Evolutionary conservation across 92 coral and sea anemone species (phyloP), one percentile per base, ranked within the genome.

Genomic region (Siderastrea siderea): DNA sequence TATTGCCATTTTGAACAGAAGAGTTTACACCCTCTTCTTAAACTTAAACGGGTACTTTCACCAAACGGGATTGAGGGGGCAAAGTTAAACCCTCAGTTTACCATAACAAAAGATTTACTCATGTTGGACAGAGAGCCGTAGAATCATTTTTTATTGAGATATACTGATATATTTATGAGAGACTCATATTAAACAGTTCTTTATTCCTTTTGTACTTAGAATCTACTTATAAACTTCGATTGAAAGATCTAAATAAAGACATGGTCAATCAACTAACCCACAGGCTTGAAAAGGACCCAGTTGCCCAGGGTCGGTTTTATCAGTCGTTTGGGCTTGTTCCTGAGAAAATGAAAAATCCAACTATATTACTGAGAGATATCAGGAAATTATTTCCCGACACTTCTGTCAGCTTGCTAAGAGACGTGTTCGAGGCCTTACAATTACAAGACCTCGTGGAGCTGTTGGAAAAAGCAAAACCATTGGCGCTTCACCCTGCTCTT

Each of bases 401-500:
- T 65, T 45, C 84, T 17, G 57, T 81, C 10, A 55, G 43, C 6
- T 47, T 81, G n/a, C 14, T 81, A 6, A 81, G 44, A 68, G 78
- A 69, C 47, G 59, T 55, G 6, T 81, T 68, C 54, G 68, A 55
- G 47, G 86, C 78, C 68, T 19, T 81, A 19, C 68, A 55, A 68
- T n/a, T 81, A 17, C 54, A 47, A 7, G 86, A 82, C 38, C 58
- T 82, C 45, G 69, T 16, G 4, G 86, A 81, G 46, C 3, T 81
- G 5, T 48, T 68, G 68, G 86, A 69, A 3, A 81, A 52, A 57
- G 86, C 45, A 15, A 81, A 46, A 71, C 86, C 86, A 2, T 62
- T 62, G 44, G 48, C 84, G 3, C 74, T 79, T 38, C 84, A 62
- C 51, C 73, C 84, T 51, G 73, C 73, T 64, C 50, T 79, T 63